Conservation (phyloP, 2,888 invertebrate species). For the Drosophila cracens region DNA sequence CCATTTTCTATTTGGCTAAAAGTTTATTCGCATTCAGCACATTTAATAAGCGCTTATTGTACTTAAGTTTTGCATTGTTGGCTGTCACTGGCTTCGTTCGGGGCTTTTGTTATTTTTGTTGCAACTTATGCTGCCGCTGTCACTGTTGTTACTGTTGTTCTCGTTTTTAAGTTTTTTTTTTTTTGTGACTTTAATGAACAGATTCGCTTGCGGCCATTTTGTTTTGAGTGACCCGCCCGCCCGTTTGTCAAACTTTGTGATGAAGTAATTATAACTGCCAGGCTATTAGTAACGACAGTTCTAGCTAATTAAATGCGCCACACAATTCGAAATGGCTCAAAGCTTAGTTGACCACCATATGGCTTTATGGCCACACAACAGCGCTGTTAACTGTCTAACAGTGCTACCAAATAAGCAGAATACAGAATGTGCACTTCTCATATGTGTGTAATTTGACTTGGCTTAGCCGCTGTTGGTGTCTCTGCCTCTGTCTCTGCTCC, state of each 20-base stretch:
- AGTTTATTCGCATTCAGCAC: constrained; percentile 76
- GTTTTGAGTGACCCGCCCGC: constrained; percentile 7
- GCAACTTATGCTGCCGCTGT: constrained; percentile 21
- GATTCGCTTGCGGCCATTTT: constrained; percentile 48
- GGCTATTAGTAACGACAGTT: constrained; percentile 34
- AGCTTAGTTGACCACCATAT: constrained; percentile 30
- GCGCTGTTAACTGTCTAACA: constrained; percentile 54
- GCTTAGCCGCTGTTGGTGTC: constrained; percentile 14
- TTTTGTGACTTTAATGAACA: constrained; percentile 48
- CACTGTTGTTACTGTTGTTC: constrained; percentile 10
- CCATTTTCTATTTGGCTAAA: constrained; percentile 75
- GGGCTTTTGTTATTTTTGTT: constrained; percentile 26
- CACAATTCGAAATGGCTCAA: constrained; percentile 39
- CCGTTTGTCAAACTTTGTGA: constrained; percentile 14
- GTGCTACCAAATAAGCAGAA: constrained; percentile 26
- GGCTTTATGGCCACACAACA: constrained; percentile 33
- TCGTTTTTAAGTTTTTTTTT: not conserved
- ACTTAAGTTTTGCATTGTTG: constrained; percentile 71
- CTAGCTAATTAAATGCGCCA: constrained; percentile 48
- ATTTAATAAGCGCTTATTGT: constrained; percentile 81
- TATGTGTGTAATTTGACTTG: constrained; percentile 23
- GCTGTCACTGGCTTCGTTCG: constrained; percentile 48
- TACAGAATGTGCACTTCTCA: constrained; percentile 5
- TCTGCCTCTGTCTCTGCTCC: not conserved
- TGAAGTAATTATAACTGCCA: constrained; percentile 34